phyloP scores from a whole-genome alignment of 2,113 vertebrate species.

The Melanerpes formicivorus region DNA sequence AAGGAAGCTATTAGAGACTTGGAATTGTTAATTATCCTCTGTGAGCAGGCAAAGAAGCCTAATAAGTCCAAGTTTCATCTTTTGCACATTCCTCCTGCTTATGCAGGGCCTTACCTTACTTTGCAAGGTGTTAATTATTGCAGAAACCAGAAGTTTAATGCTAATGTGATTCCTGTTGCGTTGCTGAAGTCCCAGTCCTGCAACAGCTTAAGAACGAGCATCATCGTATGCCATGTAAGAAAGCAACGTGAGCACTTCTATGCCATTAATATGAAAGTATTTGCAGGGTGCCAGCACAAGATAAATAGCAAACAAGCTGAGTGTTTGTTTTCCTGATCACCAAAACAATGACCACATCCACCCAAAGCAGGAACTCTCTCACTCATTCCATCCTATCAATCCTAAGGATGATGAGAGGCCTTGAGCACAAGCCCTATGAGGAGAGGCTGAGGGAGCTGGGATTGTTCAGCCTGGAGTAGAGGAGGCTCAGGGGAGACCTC shows the following conservation, averaged over 20 bases:
- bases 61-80: not conserved
- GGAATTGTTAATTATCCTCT: not conserved
- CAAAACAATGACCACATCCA: not conserved
- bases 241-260: not conserved
- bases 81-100: not conserved
- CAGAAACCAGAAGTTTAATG: not conserved
- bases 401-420: not conserved
- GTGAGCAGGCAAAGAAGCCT: not conserved
- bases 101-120: not conserved
- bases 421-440: too few relatives aligned
- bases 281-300: not conserved
- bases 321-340: not conserved
- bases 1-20: not conserved
- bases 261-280: too few relatives aligned
- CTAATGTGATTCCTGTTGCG: rapidly evolving
- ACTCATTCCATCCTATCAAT: rapidly evolving
- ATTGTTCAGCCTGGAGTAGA: too few relatives aligned
- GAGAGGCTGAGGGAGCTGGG: too few relatives aligned
- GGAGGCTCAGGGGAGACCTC: too few relatives aligned
- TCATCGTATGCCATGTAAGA: not conserved
- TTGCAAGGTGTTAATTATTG: not conserved
- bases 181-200: not conserved
- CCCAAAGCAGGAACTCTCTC: not conserved
- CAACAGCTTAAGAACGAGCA: not conserved
- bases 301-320: not conserved